Evolutionary conservation across 1,140 invertebrate species (phyloP), one percentile per base, ranked within the genome.

Genomic region (Pseudomyrmex gracilis): DNA sequence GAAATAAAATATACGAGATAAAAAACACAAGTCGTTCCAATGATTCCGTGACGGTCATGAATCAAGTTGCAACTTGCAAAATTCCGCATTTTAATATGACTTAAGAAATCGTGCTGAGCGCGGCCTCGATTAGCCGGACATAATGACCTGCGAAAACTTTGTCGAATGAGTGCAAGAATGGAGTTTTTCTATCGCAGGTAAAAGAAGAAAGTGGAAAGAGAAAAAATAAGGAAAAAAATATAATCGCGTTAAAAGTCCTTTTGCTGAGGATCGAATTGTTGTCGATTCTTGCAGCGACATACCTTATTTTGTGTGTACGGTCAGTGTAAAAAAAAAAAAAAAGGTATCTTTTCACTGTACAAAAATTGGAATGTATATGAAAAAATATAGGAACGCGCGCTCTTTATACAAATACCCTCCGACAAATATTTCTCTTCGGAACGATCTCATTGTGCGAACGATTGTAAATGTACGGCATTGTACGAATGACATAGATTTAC

Each of bases 161-260:
- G 43, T 70, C 15, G 12, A 43, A 45, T n/a, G 8, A 68, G 12
- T 9, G 15, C 22, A 53, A 68, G 53, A 7, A 45, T n/a, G 15
- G 12, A 34, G 49, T 80, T 70, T 15, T 15, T 15, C 17, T 24
- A 10, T 12, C 24, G 64, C 34, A 22, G 10, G 22, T 43, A 73
- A 34, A 22, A 57, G 43, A 76, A 57, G 51, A 74, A 82, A 57
- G 8, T 12, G 49, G 24, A 17, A 12, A 15, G 51, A 64, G 47
- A 66, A 45, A 43, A 55, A 47, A 34, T 34, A 49, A 55, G 24
- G 15, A 55, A 8, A 0, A 45, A 53, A 34, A 22, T 58, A 77
- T 66, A 80, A 80, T 70, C 43, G 66, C 71, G 66, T 80, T 80
- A 70, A 34, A 34, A 34, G 34, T 53, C 76, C 76, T 64, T 67